These are phyloP conservation scores for Grammomys surdaster DNA, from an alignment of 2,113 vertebrate species.

Conservation along the genomic window DNA sequence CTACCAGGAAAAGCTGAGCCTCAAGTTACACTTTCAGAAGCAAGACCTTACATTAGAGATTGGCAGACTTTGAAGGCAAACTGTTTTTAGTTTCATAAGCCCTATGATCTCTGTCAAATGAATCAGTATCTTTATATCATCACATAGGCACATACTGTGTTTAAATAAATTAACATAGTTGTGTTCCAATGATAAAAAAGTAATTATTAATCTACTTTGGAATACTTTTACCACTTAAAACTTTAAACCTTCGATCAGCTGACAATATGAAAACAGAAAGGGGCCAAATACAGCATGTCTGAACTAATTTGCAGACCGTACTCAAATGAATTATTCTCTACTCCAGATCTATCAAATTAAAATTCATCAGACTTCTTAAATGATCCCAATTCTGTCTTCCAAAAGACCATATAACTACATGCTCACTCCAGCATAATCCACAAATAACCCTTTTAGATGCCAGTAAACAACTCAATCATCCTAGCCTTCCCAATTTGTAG, in stretches of 20 bases:
- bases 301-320: not conserved
- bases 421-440: not conserved
- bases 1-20: not conserved
- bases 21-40: not conserved
- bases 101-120: not conserved
- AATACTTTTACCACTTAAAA: slow-evolving; percentile 34
- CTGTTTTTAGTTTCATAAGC: not conserved
- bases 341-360: not conserved
- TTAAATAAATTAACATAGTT: slow-evolving; percentile 17
- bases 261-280: not conserved
- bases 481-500: not conserved
- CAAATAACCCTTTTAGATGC: slow-evolving; percentile 12
- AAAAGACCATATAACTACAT: not conserved
- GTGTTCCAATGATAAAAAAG: not conserved
- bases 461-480: not conserved
- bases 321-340: not conserved
- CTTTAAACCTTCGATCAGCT: not conserved
- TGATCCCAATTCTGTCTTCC: not conserved
- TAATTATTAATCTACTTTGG: not conserved
- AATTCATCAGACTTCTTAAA: not conserved
- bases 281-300: not conserved
- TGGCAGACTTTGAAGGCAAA: slow-evolving; percentile 9
- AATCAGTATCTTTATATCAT: not conserved
- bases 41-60: not conserved
- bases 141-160: not conserved